Conservation (phyloP, 2,797 vertebrate genomes). For the Notolepis coatsorum region DNA sequence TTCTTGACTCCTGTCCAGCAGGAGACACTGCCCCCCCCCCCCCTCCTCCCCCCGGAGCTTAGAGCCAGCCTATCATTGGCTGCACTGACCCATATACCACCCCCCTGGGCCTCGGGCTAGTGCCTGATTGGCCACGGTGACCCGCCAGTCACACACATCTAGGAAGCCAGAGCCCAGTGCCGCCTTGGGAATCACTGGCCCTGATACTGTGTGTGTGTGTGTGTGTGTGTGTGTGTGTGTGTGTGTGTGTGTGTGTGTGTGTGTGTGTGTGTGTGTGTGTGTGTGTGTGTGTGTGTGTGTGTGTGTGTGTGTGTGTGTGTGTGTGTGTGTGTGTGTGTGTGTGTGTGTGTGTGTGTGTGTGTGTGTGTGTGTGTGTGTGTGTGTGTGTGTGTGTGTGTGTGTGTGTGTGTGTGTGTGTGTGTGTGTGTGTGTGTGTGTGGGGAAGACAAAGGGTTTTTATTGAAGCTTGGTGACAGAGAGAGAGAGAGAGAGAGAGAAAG, state of each 20-base stretch:
- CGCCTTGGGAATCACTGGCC: conserved; percentile 70
- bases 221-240: conserved; percentile 31
- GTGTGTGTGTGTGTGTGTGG: conserved; percentile 42
- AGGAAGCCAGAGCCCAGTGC: conserved; percentile 64
- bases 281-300: background rate
- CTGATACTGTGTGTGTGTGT: conserved; percentile 60
- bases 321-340: conserved; percentile 5
- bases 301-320: background rate
- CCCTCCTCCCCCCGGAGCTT: conserved; percentile 35
- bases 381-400: background rate
- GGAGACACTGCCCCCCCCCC: conserved; percentile 62
- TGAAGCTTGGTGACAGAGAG: conserved; percentile 19
- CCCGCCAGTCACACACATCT: conserved; percentile 69
- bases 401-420: background rate
- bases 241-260: background rate
- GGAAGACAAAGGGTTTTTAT: conserved; percentile 64
- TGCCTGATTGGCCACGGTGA: conserved; percentile 78
- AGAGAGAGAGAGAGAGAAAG: too few species aligned
- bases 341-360: conserved; percentile 38
- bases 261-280: background rate
- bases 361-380: background rate
- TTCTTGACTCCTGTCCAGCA: conserved; percentile 74
- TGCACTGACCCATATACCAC: conserved; percentile 65
- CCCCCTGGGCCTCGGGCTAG: conserved; percentile 69
- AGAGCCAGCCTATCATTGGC: conserved; percentile 57